These are phyloP conservation scores for Pseudomugil tenellus DNA, from an alignment of 2,797 vertebrate genomes.

Conservation along the genomic window DNA sequence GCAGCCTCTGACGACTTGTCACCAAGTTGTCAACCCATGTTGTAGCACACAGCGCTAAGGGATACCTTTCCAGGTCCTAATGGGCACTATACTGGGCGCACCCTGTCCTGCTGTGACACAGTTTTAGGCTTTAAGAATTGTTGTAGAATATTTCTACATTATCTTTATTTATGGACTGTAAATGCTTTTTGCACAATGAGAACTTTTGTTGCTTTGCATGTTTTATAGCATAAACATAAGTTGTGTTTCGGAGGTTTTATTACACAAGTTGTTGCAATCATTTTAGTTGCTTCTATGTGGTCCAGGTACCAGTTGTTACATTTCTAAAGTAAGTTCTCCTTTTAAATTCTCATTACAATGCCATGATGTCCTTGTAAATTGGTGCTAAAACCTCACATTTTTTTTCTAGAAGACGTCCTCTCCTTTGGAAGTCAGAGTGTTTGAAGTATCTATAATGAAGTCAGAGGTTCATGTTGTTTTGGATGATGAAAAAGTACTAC, in stretches of 20 bases:
- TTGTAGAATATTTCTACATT: neutral
- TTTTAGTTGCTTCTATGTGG: neutral
- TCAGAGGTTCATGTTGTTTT: neutral
- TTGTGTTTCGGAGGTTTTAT: too few relatives aligned
- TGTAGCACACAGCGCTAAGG: slow-evolving; percentile 6
- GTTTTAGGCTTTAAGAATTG: neutral
- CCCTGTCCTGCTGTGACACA: neutral
- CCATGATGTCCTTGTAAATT: neutral
- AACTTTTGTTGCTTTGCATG: neutral
- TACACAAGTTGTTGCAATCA: neutral
- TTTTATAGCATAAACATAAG: neutral
- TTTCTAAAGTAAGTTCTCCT: too few relatives aligned
- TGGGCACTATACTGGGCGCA: neutral
- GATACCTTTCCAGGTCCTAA: slow-evolving; percentile 2
- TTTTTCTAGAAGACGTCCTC: too few relatives aligned
- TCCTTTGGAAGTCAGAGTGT: neutral
- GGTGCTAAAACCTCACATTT: too few relatives aligned
- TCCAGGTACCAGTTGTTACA: neutral
- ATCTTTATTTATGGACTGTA: neutral
- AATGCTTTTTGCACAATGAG: neutral
- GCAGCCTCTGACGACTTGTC: neutral
- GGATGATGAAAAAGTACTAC: neutral
- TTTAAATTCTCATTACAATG: neutral
- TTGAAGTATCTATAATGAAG: neutral
- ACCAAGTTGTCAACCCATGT: slow-evolving; percentile 1